These are phyloP conservation scores for Athene cunicularia DNA, from an alignment of 2,113 vertebrate genomes.

Conservation along the genomic window DNA sequence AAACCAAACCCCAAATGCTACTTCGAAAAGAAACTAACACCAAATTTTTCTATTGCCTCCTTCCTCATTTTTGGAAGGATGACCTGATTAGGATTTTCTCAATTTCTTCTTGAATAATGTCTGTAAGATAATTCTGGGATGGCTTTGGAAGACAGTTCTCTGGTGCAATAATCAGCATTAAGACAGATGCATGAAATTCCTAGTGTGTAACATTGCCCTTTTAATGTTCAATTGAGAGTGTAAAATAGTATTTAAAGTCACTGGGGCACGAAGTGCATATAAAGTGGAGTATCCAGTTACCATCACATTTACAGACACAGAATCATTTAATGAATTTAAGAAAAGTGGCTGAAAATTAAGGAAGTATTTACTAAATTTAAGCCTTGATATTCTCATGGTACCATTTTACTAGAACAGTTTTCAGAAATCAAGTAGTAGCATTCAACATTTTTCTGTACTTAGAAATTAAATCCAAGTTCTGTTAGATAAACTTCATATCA, in stretches of 20 bases:
- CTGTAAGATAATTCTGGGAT: background rate
- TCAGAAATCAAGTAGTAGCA: background rate
- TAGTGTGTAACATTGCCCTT: background rate
- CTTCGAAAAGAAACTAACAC: background rate
- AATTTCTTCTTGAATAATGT: background rate
- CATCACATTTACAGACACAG: background rate
- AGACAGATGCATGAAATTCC: background rate
- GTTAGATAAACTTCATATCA: background rate
- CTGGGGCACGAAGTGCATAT: background rate
- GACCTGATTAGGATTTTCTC: background rate
- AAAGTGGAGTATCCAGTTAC: background rate
- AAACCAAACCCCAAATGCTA: background rate
- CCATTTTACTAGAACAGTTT: background rate
- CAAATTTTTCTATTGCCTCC: background rate
- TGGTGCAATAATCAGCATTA: background rate
- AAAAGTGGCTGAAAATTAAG: background rate
- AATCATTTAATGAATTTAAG: background rate
- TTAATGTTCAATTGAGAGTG: background rate
- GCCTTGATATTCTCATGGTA: background rate
- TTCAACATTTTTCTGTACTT: background rate
- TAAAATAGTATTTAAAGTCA: slow-evolving; percentile 28
- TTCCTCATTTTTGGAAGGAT: background rate
- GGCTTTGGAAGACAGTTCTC: background rate
- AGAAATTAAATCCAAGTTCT: background rate
- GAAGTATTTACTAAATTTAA: background rate